Evolutionary conservation across 2,888 invertebrate genomes (phyloP).

Genomic region (Acrocyrtus sp.): DNA sequence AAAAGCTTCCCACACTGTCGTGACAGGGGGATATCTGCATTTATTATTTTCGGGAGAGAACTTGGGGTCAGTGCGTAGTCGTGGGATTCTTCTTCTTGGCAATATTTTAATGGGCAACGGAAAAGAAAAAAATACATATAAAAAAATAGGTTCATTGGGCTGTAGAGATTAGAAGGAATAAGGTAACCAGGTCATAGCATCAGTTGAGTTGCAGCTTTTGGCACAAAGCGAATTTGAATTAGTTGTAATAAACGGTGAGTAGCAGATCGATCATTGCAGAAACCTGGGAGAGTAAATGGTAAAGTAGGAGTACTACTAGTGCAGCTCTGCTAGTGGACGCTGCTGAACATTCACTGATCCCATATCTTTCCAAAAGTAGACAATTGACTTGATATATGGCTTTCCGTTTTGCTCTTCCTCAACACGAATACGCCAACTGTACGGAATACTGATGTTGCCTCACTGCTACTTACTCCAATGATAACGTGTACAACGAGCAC

Average conservation of each 20-base stretch:
- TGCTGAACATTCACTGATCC: conserved; percentile 23
- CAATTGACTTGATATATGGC: conserved; percentile 48
- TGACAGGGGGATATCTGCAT: too few species aligned
- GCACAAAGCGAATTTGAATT: conserved; percentile 41
- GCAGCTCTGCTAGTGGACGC: not conserved
- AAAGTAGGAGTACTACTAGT: not conserved
- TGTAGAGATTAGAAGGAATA: too few species aligned
- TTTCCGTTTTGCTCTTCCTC: conserved; percentile 42
- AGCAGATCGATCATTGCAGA: conserved; percentile 43
- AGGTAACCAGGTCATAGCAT: not conserved
- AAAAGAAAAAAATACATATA: too few species aligned
- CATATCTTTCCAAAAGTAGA: conserved; percentile 24
- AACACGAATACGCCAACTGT: conserved; percentile 30
- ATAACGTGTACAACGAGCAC: not conserved
- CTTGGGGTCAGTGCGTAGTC: too few species aligned
- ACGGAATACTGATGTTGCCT: conserved; percentile 43
- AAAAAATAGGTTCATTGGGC: too few species aligned
- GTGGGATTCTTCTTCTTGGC: too few species aligned
- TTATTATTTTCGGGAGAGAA: too few species aligned
- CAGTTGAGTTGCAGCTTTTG: not conserved
- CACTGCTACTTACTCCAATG: conserved; percentile 9
- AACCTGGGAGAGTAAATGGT: conserved; percentile 28
- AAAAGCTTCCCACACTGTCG: too few species aligned
- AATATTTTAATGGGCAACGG: too few species aligned
- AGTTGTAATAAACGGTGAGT: conserved; percentile 36